A percentile compares a stretch with the other conserved stretches of the same genome.
Conservation (phyloP, 1,140 invertebrate species). For the Protaetia brevitarsis region DNA sequence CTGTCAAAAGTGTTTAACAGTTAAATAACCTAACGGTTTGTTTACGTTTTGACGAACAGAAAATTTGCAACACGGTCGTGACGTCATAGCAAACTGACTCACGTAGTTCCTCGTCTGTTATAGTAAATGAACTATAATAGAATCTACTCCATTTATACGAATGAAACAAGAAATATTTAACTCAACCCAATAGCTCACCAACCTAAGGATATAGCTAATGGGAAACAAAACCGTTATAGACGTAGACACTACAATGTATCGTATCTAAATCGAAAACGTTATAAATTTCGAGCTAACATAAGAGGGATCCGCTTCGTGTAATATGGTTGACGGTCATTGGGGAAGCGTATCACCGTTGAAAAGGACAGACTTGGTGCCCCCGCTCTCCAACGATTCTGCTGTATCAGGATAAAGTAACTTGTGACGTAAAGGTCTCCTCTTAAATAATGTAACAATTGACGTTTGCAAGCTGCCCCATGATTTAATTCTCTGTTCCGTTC, state of each 20-base stretch:
- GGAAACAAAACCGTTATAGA: too few relatives aligned
- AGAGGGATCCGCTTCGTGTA: background rate
- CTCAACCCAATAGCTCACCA: too few relatives aligned
- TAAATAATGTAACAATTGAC: conserved; percentile 17
- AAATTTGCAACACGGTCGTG: too few relatives aligned
- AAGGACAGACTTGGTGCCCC: background rate
- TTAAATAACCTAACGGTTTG: too few relatives aligned
- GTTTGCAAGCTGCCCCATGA: background rate
- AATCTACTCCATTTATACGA: too few relatives aligned
- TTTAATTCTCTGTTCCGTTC: conserved; percentile 14
- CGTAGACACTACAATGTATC: background rate
- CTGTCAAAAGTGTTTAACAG: too few relatives aligned
- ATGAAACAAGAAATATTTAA: too few relatives aligned
- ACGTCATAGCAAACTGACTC: too few relatives aligned
- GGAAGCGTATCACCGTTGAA: background rate
- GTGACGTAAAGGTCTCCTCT: background rate
- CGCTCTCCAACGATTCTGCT: background rate
- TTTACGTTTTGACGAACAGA: too few relatives aligned
- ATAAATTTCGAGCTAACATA: background rate
- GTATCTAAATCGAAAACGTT: conserved; percentile 10
- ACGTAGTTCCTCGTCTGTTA: too few relatives aligned
- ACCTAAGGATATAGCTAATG: too few relatives aligned
- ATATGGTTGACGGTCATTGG: background rate
- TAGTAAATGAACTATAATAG: too few relatives aligned
- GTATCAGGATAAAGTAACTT: background rate